Evolutionary conservation across 2,797 vertebrate genomes (phyloP), one percentile per base, ranked within the genome.

Genomic region (Harpagifer antarcticus): DNA sequence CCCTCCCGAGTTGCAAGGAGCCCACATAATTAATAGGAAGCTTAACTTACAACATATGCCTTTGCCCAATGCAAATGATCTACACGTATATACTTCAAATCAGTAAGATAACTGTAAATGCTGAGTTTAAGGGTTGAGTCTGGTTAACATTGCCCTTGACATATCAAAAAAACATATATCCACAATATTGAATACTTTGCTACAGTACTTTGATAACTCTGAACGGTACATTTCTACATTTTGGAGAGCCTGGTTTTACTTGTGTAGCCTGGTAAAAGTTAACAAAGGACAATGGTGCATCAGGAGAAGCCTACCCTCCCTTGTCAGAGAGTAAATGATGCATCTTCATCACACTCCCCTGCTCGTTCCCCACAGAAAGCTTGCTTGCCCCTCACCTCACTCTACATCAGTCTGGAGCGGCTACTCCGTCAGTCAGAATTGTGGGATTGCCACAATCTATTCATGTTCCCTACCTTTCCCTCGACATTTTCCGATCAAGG

Each of bases 401-500:
- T 49, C 48, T 23, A 42, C 59, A 68, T 78, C 60, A 66, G 58
- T 71, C 67, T 69, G 7, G 16, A 40, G 47, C 23, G 56, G 47
- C 59, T 45, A 16, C 60, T 63, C 19, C 20, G 45, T 74, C 70
- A 68, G 49, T 53, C 64, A 59, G 59, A 61, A 44, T 53, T 65
- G 55, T 55, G 43, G 52, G 31, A 62, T 64, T 63, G 64, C 50
- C 70, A 60, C 65, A 19, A 62, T 70, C 58, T 37, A 83, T 67
- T 74, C 53, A 42, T 63, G 53, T 63, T 72, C 48, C 48, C n/a
- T 64, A 40, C 66, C 45, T 71, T 50, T 42, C 48, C 12, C 44
- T 62, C 69, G 68, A 88, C 78, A 84, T 76, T 85, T 81, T 69
- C 65, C 58, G 67, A 82, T 81, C 71, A 82, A 65, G 58, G 63